Conservation (phyloP, 2,888 invertebrate genomes). For the Yponomeuta evonymella region DNA sequence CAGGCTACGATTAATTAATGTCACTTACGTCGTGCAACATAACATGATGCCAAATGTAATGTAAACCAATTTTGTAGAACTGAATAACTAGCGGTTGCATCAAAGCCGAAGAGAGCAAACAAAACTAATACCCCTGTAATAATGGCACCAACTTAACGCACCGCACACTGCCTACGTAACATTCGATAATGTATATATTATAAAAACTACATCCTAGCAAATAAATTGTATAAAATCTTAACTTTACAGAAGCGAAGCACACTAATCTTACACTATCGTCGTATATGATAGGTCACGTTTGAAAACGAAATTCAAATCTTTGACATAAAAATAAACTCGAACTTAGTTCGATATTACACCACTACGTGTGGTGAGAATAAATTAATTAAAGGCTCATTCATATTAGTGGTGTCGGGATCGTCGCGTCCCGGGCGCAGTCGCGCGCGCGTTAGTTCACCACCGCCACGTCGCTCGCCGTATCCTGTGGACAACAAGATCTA, state of each 20-base stretch:
- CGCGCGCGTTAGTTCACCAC: slow-evolving; percentile 46
- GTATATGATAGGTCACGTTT: slow-evolving; percentile 62
- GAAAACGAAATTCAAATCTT: slow-evolving; percentile 60
- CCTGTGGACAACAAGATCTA: slow-evolving; percentile 24
- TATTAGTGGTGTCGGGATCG: slow-evolving; percentile 10
- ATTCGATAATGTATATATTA: slow-evolving; percentile 67
- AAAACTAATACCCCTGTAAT: slow-evolving; percentile 73
- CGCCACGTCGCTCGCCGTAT: slow-evolving; percentile 49
- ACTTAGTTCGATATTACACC: slow-evolving; percentile 68
- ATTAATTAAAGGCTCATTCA: slow-evolving; percentile 64
- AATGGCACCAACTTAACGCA: slow-evolving; percentile 77
- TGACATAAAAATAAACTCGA: slow-evolving; percentile 52
- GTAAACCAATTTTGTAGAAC: neutral
- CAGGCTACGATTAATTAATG: too few relatives aligned
- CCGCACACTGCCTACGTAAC: slow-evolving; percentile 76
- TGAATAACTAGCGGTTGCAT: neutral
- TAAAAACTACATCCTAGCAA: slow-evolving; percentile 68
- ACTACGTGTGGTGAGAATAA: slow-evolving; percentile 61
- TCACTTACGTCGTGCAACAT: neutral
- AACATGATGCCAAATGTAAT: neutral
- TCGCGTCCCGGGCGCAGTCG: slow-evolving; percentile 23
- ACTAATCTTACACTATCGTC: slow-evolving; percentile 73
- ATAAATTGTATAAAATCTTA: slow-evolving; percentile 74
- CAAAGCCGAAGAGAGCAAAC: slow-evolving; percentile 21
- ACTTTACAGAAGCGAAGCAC: slow-evolving; percentile 74